phyloP scores from a whole-genome alignment of 2,113 vertebrate genomes.

The Oreochromis tanganicae region DNA sequence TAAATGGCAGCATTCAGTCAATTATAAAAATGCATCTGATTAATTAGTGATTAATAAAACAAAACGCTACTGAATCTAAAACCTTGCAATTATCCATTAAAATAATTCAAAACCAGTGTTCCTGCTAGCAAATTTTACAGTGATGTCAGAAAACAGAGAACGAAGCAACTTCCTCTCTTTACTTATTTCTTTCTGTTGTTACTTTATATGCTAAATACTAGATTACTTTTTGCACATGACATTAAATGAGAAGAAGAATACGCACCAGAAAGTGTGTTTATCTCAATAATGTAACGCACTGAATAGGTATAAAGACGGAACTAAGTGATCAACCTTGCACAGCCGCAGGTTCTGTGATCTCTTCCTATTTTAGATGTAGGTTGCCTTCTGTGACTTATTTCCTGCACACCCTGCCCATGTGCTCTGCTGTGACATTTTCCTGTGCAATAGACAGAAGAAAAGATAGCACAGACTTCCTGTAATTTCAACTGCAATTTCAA shows the following conservation, averaged over 20 bases:
- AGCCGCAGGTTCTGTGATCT: background rate
- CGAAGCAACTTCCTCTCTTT: slow-evolving; percentile 21
- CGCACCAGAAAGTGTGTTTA: background rate
- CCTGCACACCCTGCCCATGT: slow-evolving; percentile 52
- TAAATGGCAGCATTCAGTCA: background rate
- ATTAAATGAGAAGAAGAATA: background rate
- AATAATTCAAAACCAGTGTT: background rate
- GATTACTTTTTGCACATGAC: background rate
- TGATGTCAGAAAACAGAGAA: background rate
- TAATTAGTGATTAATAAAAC: background rate
- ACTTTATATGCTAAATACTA: background rate
- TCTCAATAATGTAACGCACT: background rate
- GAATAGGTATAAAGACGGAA: slow-evolving; percentile 18
- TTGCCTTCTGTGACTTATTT: slow-evolving; percentile 55
- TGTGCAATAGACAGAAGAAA: slow-evolving; percentile 1
- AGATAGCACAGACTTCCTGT: slow-evolving; percentile 29
- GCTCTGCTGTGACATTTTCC: slow-evolving; percentile 33
- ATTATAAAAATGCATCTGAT: background rate
- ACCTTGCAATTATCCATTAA: background rate
- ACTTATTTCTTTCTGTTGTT: background rate
- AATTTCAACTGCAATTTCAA: background rate
- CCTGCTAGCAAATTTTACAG: background rate
- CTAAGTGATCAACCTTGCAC: background rate
- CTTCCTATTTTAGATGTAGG: slow-evolving; percentile 59
- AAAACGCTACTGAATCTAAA: background rate